Conservation (phyloP, 2,797 vertebrate genomes). For the Enteromius anoplus region DNA sequence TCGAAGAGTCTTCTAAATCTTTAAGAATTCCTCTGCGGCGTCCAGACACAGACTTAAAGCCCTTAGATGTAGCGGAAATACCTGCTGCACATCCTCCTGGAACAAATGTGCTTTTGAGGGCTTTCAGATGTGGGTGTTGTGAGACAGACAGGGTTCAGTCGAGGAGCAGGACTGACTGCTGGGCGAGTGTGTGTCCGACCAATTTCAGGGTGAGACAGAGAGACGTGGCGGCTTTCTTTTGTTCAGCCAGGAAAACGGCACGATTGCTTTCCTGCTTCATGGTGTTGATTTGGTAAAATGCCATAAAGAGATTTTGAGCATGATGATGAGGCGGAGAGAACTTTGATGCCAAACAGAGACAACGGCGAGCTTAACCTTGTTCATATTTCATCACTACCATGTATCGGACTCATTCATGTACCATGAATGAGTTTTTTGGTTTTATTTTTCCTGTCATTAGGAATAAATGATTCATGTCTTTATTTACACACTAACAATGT, state of each 20-base stretch:
- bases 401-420: too few species aligned
- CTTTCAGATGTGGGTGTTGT: background rate
- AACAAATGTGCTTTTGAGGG: background rate
- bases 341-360: background rate
- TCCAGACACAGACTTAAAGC: background rate
- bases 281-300: background rate
- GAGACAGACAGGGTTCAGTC: background rate
- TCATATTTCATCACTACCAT: background rate
- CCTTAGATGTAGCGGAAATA: background rate
- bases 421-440: background rate
- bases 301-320: background rate
- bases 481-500: background rate
- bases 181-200: constrained; percentile 8
- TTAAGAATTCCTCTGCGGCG: background rate
- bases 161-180: constrained; percentile 1
- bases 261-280: constrained; percentile 2
- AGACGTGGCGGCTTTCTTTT: background rate
- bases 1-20: background rate
- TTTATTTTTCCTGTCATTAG: background rate
- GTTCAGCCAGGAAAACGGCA: background rate
- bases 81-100: background rate
- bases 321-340: background rate
- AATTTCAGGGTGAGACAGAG: constrained; percentile 21
- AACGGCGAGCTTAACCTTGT: background rate
- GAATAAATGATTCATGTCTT: background rate